Conservation (phyloP, 1,140 invertebrate species). For the Chelonus insularis region DNA sequence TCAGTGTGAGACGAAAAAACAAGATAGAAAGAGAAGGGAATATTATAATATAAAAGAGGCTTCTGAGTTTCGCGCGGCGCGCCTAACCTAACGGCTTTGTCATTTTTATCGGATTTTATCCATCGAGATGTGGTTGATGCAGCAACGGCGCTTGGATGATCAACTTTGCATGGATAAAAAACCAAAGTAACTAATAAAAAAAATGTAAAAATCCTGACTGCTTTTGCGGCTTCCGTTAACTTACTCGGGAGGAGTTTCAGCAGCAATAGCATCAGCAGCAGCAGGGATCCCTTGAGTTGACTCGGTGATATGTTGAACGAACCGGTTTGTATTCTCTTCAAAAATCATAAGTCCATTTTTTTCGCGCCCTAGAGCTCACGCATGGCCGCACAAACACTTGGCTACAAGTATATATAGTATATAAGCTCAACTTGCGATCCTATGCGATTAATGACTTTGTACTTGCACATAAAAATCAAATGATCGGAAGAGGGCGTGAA, state of each 20-base stretch:
- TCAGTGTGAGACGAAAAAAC: constrained; percentile 6
- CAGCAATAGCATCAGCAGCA: neutral
- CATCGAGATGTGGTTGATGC: constrained; percentile 22
- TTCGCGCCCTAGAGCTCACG: constrained; percentile 21
- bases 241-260: constrained; percentile 10
- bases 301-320: constrained; percentile 1
- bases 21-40: neutral
- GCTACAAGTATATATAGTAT: too few relatives aligned
- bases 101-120: constrained; percentile 29
- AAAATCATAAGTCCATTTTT: constrained; percentile 25
- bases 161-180: constrained; percentile 18
- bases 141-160: constrained; percentile 1
- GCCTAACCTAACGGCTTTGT: constrained; percentile 28
- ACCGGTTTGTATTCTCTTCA: constrained; percentile 22
- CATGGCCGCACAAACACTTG: constrained; percentile 11
- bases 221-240: constrained; percentile 19
- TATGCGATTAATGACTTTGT: constrained; percentile 11
- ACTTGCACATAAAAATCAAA: constrained; percentile 4
- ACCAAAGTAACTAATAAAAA: constrained; percentile 18
- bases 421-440: neutral
- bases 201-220: neutral
- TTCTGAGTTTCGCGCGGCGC: constrained; percentile 21
- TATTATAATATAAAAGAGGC: constrained; percentile 12
- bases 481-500: constrained; percentile 26
- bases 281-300: neutral